Evolutionary conservation across 2,888 invertebrate genomes (phyloP).

Genomic region (Rutpela maculata): DNA sequence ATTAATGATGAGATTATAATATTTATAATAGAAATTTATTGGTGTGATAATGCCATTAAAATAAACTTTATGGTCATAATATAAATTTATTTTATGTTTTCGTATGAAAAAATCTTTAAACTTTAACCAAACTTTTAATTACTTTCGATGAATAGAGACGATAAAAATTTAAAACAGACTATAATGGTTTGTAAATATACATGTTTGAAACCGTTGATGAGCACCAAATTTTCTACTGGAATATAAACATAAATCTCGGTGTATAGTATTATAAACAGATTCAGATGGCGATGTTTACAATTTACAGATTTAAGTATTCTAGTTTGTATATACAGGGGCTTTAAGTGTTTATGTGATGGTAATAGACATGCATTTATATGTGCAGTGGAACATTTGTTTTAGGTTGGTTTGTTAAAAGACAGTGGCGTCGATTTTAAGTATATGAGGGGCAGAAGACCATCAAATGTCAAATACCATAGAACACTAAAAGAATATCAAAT

Average conservation of each 20-base stretch:
- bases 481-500: too few species aligned
- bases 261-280: constrained; percentile 69
- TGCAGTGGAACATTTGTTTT: constrained; percentile 66
- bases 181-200: constrained; percentile 69
- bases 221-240: constrained; percentile 70
- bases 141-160: constrained; percentile 59
- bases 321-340: constrained; percentile 70
- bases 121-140: constrained; percentile 33
- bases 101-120: constrained; percentile 36
- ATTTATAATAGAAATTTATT: constrained; percentile 52
- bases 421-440: constrained; percentile 3
- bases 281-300: constrained; percentile 71
- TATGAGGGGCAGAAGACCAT: not conserved
- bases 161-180: constrained; percentile 67
- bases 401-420: constrained; percentile 21
- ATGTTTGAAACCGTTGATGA: constrained; percentile 69
- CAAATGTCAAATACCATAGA: too few species aligned
- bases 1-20: constrained; percentile 47
- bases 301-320: constrained; percentile 70
- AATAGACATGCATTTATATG: constrained; percentile 71
- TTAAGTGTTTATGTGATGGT: constrained; percentile 71
- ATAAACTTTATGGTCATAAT: constrained; percentile 52
- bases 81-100: constrained; percentile 46
- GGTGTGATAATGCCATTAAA: constrained; percentile 53
- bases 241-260: constrained; percentile 68